These are phyloP conservation scores for Cosmia trapezina DNA, from an alignment of 2,888 invertebrate species.

Conservation along the genomic window DNA sequence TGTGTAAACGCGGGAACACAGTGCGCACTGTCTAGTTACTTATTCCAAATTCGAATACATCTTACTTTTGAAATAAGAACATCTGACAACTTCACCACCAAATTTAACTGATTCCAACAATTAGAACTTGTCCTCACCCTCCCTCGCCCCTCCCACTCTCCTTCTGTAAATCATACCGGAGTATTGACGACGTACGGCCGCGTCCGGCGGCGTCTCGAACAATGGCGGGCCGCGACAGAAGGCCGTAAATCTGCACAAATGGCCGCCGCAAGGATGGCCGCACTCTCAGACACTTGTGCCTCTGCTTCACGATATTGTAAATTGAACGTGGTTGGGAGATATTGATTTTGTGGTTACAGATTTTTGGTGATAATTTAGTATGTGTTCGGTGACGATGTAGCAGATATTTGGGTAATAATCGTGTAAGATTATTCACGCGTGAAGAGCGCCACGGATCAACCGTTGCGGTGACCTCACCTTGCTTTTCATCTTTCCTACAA, in stretches of 20 bases:
- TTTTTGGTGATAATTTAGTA: neutral
- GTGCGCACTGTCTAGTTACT: neutral
- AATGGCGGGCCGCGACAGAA: conserved; percentile 58
- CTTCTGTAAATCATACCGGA: conserved; percentile 51
- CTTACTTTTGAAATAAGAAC: neutral
- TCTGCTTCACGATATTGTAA: conserved; percentile 20
- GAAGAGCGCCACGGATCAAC: neutral
- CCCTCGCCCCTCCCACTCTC: neutral
- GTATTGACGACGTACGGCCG: conserved; percentile 57
- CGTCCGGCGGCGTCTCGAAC: conserved; percentile 48
- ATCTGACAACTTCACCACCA: neutral
- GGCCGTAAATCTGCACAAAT: conserved; percentile 70
- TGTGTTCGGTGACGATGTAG: too few species aligned
- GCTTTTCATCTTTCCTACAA: neutral
- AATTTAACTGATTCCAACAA: neutral
- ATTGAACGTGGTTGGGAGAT: conserved; percentile 25
- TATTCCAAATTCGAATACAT: neutral
- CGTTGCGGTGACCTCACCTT: too few species aligned
- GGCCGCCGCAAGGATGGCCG: conserved; percentile 57
- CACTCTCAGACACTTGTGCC: conserved; percentile 25
- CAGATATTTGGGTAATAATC: neutral
- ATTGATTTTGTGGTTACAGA: conserved; percentile 12
- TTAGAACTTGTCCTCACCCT: neutral
- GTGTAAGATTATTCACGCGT: neutral
- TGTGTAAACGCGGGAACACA: neutral